phyloP scores from a whole-genome alignment of 2,113 vertebrate species.

The Varanus salvator region DNA sequence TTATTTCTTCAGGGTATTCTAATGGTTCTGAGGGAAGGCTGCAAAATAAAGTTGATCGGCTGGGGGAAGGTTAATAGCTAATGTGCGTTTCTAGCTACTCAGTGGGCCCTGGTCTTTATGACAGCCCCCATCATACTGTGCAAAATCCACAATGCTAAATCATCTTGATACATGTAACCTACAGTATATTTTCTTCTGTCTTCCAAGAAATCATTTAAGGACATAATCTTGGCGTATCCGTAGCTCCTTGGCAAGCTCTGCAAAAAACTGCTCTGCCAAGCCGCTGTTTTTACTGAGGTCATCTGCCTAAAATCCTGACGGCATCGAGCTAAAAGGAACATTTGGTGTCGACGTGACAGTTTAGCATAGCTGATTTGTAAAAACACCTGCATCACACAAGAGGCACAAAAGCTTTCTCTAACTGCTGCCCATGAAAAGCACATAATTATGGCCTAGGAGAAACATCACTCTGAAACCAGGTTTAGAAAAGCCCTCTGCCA shows the following conservation, averaged over 20 bases:
- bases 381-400: not conserved
- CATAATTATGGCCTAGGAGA: not conserved
- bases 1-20: conserved; percentile 99
- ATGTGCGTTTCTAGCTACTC: conserved; percentile 85
- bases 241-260: conserved; percentile 34
- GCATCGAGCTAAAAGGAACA: conserved; percentile 23
- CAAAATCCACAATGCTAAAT: conserved; percentile 84
- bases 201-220: conserved; percentile 67
- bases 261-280: conserved; percentile 38
- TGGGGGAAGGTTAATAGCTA: conserved; percentile 97
- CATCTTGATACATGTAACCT: conserved; percentile 69
- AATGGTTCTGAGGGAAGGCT: conserved; percentile 99
- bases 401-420: not conserved
- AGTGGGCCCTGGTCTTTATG: conserved; percentile 84
- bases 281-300: conserved; percentile 18
- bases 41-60: conserved; percentile 99
- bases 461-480: not conserved
- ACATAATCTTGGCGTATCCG: conserved; percentile 53
- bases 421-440: conserved; percentile 1
- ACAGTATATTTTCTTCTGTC: conserved; percentile 56
- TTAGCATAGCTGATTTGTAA: conserved; percentile 33
- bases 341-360: conserved; percentile 41
- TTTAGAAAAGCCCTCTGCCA: not conserved
- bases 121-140: conserved; percentile 85
- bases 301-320: conserved; percentile 37